phyloP scores from a whole-genome alignment of 2,113 vertebrate species.

The Mesembrinibis cayennensis region DNA sequence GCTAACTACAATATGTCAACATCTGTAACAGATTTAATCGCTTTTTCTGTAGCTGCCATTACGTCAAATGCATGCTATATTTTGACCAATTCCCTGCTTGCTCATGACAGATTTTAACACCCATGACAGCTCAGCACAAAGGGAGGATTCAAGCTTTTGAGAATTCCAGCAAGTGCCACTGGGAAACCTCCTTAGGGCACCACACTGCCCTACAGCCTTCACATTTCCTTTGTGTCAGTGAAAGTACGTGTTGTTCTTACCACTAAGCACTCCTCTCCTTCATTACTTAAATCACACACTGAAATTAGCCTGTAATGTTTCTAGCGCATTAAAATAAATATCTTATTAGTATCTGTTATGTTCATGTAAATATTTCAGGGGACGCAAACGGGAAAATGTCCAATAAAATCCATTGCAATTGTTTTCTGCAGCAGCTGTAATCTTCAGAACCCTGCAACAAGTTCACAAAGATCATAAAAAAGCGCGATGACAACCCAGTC shows the following conservation, averaged over 20 bases:
- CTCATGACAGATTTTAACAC: not conserved
- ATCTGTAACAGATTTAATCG: slow-evolving; percentile 5
- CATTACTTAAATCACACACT: not conserved
- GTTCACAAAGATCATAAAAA: not conserved
- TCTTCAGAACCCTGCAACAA: not conserved
- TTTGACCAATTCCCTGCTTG: not conserved
- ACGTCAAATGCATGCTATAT: not conserved
- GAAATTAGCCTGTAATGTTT: not conserved
- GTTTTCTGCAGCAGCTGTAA: not conserved
- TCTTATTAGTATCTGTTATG: not conserved
- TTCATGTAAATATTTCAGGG: not conserved
- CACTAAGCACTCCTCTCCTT: not conserved
- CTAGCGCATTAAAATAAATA: not conserved
- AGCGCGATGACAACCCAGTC: fast-evolving
- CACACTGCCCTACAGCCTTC: not conserved
- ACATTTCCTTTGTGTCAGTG: not conserved
- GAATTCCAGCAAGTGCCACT: not conserved
- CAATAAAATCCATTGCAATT: not conserved
- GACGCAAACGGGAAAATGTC: not conserved
- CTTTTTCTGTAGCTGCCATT: not conserved
- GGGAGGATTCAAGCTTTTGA: not conserved
- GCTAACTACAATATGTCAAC: slow-evolving; percentile 12
- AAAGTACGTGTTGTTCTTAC: not conserved
- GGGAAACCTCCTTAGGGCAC: not conserved
- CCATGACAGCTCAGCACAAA: not conserved